phyloP scores from a whole-genome alignment of 1,140 invertebrate species.

The Drosophila triauraria region DNA sequence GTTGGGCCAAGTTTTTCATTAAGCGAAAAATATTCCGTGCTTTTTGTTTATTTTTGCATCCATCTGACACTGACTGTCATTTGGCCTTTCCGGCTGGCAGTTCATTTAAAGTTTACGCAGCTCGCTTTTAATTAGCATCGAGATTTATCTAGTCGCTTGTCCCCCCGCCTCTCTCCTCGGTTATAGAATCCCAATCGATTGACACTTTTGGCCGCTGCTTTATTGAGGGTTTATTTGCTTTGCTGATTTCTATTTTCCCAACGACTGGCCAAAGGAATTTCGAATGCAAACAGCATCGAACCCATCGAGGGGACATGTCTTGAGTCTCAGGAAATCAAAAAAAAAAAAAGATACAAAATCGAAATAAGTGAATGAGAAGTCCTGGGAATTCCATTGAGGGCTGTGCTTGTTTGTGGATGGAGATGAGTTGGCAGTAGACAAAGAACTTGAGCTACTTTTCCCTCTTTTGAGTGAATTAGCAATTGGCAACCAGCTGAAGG shows the following conservation, averaged over 20 bases:
- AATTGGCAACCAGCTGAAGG: not conserved
- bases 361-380: slow-evolving; percentile 8
- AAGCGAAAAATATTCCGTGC: slow-evolving; percentile 46
- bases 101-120: slow-evolving; percentile 76
- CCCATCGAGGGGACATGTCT: slow-evolving; percentile 8
- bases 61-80: slow-evolving; percentile 64
- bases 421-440: slow-evolving; percentile 27
- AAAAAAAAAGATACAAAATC: slow-evolving; percentile 12
- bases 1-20: slow-evolving; percentile 73
- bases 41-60: slow-evolving; percentile 49
- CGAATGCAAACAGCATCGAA: slow-evolving; percentile 72
- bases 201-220: slow-evolving; percentile 67
- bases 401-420: slow-evolving; percentile 10
- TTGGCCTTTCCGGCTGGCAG: slow-evolving; percentile 61
- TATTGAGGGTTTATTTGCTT: slow-evolving; percentile 81
- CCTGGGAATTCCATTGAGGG: slow-evolving; percentile 5
- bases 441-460: slow-evolving; percentile 15
- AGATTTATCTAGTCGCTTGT: slow-evolving; percentile 28
- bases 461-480: slow-evolving; percentile 8
- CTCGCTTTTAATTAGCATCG: slow-evolving; percentile 72
- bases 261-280: slow-evolving; percentile 71
- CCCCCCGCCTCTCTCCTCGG: not conserved
- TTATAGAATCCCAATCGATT: slow-evolving; percentile 56
- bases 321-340: not conserved
- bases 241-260: slow-evolving; percentile 78